Conservation (phyloP, 2,113 vertebrate species). For the Hypocryptadius cinnamomeus region DNA sequence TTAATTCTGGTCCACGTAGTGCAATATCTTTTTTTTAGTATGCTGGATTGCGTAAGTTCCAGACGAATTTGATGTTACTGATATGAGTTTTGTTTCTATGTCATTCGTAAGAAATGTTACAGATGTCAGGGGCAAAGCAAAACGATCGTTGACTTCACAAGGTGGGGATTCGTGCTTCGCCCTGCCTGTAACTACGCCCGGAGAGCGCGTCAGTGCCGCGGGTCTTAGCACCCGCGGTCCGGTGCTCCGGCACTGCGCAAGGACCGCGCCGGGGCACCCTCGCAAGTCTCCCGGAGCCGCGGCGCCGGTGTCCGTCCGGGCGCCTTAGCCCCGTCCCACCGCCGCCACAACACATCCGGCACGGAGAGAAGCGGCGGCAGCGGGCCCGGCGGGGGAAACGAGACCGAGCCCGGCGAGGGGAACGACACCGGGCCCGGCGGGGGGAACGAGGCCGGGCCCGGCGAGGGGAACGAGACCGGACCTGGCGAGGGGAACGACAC, state of each 20-base stretch:
- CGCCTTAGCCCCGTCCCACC: neutral
- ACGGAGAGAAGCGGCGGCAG: neutral
- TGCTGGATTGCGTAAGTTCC: accelerated
- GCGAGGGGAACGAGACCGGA: too few relatives aligned
- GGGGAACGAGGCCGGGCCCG: neutral
- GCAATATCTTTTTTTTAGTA: accelerated
- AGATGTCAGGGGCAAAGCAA: neutral
- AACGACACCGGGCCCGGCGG: neutral
- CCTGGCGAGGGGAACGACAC: too few relatives aligned
- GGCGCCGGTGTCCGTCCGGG: neutral
- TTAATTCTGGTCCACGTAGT: neutral
- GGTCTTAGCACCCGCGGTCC: neutral
- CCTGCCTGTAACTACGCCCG: accelerated
- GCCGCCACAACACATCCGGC: accelerated
- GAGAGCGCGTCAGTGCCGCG: neutral
- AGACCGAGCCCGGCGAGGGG: too few relatives aligned
- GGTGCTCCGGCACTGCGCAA: neutral
- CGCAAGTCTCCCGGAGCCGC: neutral
- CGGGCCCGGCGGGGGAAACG: too few relatives aligned
- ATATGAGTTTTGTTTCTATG: neutral
- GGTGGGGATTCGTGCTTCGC: neutral
- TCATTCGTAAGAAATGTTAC: neutral
- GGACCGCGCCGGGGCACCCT: neutral
- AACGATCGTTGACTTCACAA: neutral
- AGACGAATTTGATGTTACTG: accelerated